Evolutionary conservation across 2,888 invertebrate species (phyloP).

Genomic region (Meiosimyza decipiens): DNA sequence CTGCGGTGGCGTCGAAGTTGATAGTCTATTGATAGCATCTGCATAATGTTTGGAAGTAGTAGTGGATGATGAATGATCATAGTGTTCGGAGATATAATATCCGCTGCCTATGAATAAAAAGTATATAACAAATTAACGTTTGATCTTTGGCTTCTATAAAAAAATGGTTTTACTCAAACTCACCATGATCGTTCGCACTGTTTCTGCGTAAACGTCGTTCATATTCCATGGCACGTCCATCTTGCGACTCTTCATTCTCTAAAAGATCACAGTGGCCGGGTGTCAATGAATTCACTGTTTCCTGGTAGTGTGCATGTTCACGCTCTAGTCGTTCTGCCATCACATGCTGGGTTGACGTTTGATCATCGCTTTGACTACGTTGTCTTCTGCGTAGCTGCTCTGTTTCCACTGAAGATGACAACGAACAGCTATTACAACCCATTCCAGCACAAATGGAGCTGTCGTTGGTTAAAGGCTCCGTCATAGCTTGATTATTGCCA

Average conservation of each 20-base stretch:
- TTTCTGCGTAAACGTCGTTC: conserved; percentile 51
- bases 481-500: conserved; percentile 3
- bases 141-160: background rate
- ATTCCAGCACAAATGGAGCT: conserved; percentile 44
- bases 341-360: conserved; percentile 24
- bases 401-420: conserved; percentile 23
- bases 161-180: background rate
- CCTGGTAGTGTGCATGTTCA: conserved; percentile 49
- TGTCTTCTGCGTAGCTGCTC: conserved; percentile 46
- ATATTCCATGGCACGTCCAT: conserved; percentile 51
- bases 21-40: conserved; percentile 20
- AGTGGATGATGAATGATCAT: conserved; percentile 46
- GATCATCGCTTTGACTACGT: conserved; percentile 42
- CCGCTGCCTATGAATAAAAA: conserved; percentile 43
- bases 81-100: conserved; percentile 52
- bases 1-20: conserved; percentile 49
- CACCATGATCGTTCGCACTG: conserved; percentile 50
- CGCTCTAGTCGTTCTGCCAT: conserved; percentile 40
- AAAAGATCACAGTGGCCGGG: conserved; percentile 43
- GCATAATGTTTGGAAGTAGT: conserved; percentile 30
- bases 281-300: background rate
- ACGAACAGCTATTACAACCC: conserved; percentile 47
- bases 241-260: conserved; percentile 30
- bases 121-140: background rate
- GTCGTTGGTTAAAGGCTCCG: conserved; percentile 37